phyloP scores from a whole-genome alignment of 1,140 invertebrate genomes.

The Phymastichus coffea region DNA sequence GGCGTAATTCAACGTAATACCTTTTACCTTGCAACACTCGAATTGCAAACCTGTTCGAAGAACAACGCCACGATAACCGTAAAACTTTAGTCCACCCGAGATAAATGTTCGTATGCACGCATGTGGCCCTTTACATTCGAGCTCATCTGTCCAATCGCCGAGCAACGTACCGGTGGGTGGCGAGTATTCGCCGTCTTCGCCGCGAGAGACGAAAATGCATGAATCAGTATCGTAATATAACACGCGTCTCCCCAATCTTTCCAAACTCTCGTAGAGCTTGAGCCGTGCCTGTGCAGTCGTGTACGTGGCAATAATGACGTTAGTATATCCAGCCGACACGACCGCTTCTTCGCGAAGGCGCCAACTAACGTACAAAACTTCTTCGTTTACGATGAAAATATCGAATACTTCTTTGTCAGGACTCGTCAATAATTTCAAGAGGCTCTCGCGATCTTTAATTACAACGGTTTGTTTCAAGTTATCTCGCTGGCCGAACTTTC shows the following conservation, averaged over 20 bases:
- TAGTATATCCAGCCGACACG: constrained; percentile 11
- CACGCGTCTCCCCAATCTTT: constrained; percentile 37
- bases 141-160: constrained; percentile 41
- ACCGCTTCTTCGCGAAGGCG: neutral
- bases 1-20: constrained; percentile 25
- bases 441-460: constrained; percentile 23
- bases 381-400: constrained; percentile 26
- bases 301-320: constrained; percentile 45
- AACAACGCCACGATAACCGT: neutral
- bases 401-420: constrained; percentile 16
- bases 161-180: constrained; percentile 36
- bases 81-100: constrained; percentile 1
- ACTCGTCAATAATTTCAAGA: constrained; percentile 18
- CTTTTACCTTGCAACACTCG: constrained; percentile 27
- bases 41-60: neutral
- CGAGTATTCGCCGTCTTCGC: constrained; percentile 18
- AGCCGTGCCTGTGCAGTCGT: constrained; percentile 49
- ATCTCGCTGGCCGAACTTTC: constrained; percentile 34
- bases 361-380: constrained; percentile 29
- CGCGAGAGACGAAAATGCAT: constrained; percentile 33
- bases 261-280: constrained; percentile 45
- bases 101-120: constrained; percentile 32
- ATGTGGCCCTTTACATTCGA: constrained; percentile 28
- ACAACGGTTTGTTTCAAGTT: constrained; percentile 32
- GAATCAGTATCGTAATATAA: constrained; percentile 53